These are phyloP conservation scores for Poecilia picta DNA, from an alignment of 2,797 vertebrate species.

Conservation along the genomic window DNA sequence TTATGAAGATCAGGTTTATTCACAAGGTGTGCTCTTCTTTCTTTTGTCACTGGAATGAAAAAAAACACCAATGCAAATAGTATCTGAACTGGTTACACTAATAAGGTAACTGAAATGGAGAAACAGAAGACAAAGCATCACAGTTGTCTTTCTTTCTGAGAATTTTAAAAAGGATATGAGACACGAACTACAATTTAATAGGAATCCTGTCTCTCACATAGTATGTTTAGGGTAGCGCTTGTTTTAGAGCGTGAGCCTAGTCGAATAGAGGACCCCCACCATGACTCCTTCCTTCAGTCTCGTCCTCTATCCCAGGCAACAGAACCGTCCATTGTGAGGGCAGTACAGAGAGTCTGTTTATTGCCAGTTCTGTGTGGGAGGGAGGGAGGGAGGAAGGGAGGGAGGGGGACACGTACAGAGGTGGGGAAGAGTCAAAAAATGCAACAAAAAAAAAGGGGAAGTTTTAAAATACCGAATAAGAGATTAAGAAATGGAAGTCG, in stretches of 20 bases:
- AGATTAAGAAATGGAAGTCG: background rate
- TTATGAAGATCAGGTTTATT: background rate
- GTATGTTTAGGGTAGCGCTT: constrained; percentile 48
- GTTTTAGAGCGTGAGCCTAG: constrained; percentile 43
- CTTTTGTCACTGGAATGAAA: background rate
- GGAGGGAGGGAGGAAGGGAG: constrained; percentile 31
- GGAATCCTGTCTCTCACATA: background rate
- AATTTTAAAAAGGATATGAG: constrained; percentile 33
- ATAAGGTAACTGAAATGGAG: constrained; percentile 7
- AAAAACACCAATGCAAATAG: background rate
- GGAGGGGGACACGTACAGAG: constrained; percentile 35
- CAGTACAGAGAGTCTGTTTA: constrained; percentile 75
- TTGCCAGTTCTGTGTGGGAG: constrained; percentile 61
- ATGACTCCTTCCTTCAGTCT: constrained; percentile 49
- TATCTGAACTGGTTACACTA: background rate
- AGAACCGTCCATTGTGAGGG: constrained; percentile 72
- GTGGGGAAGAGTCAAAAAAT: constrained; percentile 19
- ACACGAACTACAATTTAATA: constrained; percentile 22
- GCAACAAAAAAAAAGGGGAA: constrained; percentile 17
- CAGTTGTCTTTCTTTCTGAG: constrained; percentile 4
- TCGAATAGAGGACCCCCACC: constrained; percentile 24
- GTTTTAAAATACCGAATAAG: constrained; percentile 1
- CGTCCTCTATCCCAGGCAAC: constrained; percentile 53
- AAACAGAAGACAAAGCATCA: constrained; percentile 2
- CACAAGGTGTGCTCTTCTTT: background rate